A percentile compares a stretch with the other conserved stretches of the same genome.
These are phyloP conservation scores for Narcine bancroftii DNA, from an alignment of 2,113 vertebrate species.

Conservation along the genomic window DNA sequence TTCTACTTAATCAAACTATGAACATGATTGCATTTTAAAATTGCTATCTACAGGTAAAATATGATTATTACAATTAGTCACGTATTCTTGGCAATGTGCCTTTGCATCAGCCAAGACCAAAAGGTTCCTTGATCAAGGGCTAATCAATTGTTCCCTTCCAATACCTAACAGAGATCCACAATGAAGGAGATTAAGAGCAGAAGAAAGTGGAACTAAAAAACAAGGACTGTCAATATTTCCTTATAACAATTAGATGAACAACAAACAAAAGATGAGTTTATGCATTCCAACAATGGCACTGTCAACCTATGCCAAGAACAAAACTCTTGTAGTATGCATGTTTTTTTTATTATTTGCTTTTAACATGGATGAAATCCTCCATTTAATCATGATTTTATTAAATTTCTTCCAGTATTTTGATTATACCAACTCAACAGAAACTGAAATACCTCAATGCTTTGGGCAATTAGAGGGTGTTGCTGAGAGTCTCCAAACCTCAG, in stretches of 20 bases:
- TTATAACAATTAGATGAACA: background rate
- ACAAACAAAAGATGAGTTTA: background rate
- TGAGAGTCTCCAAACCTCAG: background rate
- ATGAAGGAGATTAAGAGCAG: background rate
- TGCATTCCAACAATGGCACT: background rate
- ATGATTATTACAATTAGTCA: background rate
- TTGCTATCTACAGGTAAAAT: background rate
- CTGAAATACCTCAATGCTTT: background rate
- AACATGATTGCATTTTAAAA: background rate
- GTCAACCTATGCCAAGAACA: background rate
- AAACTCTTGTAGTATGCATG: background rate
- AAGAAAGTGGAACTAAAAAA: background rate
- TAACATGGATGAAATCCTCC: background rate
- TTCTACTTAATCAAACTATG: too few relatives aligned
- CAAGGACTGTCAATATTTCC: background rate
- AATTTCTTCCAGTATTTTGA: background rate
- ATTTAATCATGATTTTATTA: background rate
- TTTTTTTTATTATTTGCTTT: background rate
- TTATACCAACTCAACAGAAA: background rate
- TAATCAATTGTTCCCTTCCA: background rate
- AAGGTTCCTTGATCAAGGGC: background rate
- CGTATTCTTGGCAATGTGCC: background rate
- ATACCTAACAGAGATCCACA: background rate
- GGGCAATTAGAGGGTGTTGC: background rate
- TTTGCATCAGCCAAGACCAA: background rate